phyloP scores from a whole-genome alignment of 2,797 vertebrate species.

The Scyliorhinus canicula region DNA sequence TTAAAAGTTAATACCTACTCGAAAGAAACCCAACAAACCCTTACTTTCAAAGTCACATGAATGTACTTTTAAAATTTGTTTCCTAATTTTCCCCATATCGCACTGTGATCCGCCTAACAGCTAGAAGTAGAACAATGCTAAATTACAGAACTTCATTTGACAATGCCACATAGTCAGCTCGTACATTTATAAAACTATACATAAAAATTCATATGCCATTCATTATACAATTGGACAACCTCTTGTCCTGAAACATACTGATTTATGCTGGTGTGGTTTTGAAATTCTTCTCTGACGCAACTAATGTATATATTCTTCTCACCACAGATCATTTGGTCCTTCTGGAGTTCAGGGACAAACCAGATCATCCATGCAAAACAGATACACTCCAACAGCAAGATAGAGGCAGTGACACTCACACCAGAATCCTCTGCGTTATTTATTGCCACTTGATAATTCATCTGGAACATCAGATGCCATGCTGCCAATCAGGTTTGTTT shows the following conservation, averaged over 20 bases:
- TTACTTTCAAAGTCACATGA: background rate
- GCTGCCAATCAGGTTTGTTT: background rate
- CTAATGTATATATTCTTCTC: constrained; percentile 2
- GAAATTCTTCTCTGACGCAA: background rate
- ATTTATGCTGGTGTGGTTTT: constrained; percentile 11
- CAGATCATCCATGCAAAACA: background rate
- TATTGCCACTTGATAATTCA: background rate
- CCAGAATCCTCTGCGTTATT: background rate
- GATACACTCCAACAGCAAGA: background rate
- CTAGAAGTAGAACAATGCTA: background rate
- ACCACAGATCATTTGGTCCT: background rate
- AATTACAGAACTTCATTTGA: background rate
- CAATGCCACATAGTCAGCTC: background rate
- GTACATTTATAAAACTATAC: background rate
- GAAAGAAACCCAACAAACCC: background rate
- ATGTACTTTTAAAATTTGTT: background rate
- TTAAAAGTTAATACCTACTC: background rate
- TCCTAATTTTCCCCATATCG: background rate
- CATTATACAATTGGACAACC: background rate
- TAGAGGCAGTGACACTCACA: background rate
- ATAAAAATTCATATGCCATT: background rate
- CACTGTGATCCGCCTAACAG: background rate
- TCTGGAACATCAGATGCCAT: background rate
- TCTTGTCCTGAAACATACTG: constrained; percentile 11
- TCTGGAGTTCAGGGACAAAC: constrained; percentile 21